Evolutionary conservation across 2,797 vertebrate genomes (phyloP).

Genomic region (Pseudochirops corinnae): DNA sequence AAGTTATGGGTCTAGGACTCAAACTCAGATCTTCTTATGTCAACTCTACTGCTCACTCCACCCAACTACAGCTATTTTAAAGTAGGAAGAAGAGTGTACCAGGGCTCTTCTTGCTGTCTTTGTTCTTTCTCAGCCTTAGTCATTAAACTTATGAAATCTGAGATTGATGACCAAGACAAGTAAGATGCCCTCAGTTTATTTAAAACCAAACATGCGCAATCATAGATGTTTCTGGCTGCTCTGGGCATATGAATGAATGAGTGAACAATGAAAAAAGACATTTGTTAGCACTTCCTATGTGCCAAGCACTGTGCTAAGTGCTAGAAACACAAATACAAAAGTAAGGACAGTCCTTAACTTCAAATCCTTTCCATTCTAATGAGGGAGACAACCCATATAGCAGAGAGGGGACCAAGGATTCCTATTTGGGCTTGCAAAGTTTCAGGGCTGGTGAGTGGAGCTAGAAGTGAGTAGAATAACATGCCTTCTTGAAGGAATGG

Average conservation of each 20-base stretch:
- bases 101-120: not conserved
- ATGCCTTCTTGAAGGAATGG: not conserved
- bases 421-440: not conserved
- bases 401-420: not conserved
- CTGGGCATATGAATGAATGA: not conserved
- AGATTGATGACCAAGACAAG: not conserved
- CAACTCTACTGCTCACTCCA: not conserved
- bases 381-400: not conserved
- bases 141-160: not conserved
- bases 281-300: not conserved
- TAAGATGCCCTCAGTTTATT: not conserved
- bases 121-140: not conserved
- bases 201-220: not conserved
- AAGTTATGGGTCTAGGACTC: not conserved
- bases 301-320: not conserved
- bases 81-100: not conserved
- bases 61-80: not conserved
- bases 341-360: not conserved
- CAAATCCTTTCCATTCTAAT: not conserved
- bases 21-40: not conserved
- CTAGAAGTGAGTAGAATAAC: not conserved
- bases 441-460: not conserved
- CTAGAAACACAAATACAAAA: not conserved
- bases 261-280: not conserved
- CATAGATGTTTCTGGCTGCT: too few species aligned